Conservation (phyloP, 2,113 vertebrate genomes). For the Hypocryptadius cinnamomeus region DNA sequence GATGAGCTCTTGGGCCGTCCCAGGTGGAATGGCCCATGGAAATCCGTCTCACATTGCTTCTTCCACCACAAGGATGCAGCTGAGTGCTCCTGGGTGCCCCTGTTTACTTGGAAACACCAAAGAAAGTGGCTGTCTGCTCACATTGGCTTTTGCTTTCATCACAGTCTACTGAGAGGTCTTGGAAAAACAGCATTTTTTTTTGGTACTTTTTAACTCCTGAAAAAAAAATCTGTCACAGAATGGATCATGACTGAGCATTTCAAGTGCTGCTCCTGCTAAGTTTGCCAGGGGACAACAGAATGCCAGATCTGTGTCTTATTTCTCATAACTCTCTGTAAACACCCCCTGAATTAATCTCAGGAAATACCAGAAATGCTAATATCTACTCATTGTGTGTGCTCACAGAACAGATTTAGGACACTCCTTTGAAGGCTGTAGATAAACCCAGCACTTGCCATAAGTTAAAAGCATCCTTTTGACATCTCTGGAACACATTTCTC, state of each 20-base stretch:
- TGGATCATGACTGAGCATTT: not conserved
- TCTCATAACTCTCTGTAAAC: not conserved
- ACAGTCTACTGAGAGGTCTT: not conserved
- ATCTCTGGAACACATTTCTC: not conserved
- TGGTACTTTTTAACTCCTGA: not conserved
- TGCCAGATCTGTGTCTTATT: not conserved
- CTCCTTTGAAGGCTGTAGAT: not conserved
- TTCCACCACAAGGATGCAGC: not conserved
- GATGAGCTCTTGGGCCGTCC: not conserved
- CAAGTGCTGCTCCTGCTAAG: not conserved
- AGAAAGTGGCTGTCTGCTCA: not conserved
- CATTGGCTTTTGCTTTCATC: not conserved
- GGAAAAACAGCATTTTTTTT: not conserved
- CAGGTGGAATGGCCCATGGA: not conserved
- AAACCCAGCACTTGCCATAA: not conserved
- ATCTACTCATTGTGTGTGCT: not conserved
- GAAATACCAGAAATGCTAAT: slow-evolving; percentile 3
- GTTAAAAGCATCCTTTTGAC: not conserved
- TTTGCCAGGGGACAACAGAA: not conserved
- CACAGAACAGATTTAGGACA: not conserved
- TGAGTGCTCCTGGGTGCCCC: not conserved
- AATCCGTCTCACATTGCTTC: not conserved
- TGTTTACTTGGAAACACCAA: not conserved
- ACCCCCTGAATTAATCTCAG: not conserved
- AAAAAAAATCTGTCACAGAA: not conserved